Conservation (phyloP, 2,888 invertebrate species). For the Athetis lepigone region DNA sequence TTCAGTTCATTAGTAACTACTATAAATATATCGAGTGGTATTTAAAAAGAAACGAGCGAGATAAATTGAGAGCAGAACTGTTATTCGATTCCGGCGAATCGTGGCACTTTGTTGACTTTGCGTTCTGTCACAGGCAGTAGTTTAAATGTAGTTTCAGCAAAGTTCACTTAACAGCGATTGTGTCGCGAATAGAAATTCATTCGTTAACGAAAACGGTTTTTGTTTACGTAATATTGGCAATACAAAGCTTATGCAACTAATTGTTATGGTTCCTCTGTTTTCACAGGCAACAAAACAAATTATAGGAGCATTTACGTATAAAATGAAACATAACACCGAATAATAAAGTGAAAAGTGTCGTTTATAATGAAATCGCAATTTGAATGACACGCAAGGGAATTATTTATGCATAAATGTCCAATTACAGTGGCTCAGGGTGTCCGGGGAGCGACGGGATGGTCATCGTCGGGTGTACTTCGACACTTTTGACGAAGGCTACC, state of each 20-base stretch:
- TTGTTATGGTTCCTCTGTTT: neutral
- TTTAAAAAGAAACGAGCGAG: conserved; percentile 56
- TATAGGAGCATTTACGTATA: neutral
- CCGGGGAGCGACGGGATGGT: conserved; percentile 4
- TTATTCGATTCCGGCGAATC: conserved; percentile 53
- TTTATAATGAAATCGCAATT: conserved; percentile 18
- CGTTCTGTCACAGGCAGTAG: conserved; percentile 40
- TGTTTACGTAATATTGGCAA: conserved; percentile 11
- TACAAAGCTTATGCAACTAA: conserved; percentile 1
- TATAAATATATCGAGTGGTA: conserved; percentile 61
- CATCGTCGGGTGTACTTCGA: conserved; percentile 48
- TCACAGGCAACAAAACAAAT: conserved; percentile 2
- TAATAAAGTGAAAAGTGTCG: neutral
- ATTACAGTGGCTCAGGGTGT: conserved; percentile 39
- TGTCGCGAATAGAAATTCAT: conserved; percentile 39
- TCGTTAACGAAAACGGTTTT: conserved; percentile 33
- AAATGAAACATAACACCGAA: neutral
- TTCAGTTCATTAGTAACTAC: conserved; percentile 63
- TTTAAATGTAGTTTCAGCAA: conserved; percentile 52
- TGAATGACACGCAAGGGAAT: conserved; percentile 29
- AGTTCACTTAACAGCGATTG: conserved; percentile 45
- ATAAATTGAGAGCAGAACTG: conserved; percentile 57
- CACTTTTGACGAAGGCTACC: conserved; percentile 70
- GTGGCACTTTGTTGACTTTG: conserved; percentile 52
- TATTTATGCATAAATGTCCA: conserved; percentile 49